Evolutionary conservation across 1,140 invertebrate genomes (phyloP).

Genomic region (Macrocentrus cingulum): DNA sequence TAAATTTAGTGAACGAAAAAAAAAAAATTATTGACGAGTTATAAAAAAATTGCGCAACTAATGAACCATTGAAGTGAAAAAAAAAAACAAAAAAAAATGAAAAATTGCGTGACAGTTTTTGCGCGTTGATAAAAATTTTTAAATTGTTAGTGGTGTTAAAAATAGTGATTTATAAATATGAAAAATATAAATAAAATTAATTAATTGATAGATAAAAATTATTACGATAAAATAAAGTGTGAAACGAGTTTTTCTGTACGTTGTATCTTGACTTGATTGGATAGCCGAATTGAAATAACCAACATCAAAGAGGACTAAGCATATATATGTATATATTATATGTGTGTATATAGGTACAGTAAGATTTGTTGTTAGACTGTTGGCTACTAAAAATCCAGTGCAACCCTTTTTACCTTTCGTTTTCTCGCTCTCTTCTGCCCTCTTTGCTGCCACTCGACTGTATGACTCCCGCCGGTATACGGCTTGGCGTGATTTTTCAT

Average conservation of each 20-base stretch:
- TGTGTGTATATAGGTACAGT: neutral
- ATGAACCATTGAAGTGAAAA: too few relatives aligned
- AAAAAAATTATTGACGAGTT: neutral
- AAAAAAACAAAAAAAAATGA: too few relatives aligned
- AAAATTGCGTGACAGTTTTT: too few relatives aligned
- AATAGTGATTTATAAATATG: neutral
- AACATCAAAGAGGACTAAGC: neutral
- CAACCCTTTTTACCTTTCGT: neutral
- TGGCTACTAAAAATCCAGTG: neutral
- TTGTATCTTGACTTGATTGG: constrained; percentile 1
- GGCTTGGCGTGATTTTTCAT: constrained; percentile 21
- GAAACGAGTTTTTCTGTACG: neutral
- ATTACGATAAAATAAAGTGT: too few relatives aligned
- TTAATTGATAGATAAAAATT: neutral
- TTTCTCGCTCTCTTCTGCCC: neutral
- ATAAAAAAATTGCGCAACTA: neutral
- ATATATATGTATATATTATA: too few relatives aligned
- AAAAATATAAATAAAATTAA: constrained; percentile 1
- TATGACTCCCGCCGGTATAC: constrained; percentile 7
- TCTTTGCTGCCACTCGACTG: neutral
- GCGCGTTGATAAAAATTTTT: too few relatives aligned
- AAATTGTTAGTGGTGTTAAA: too few relatives aligned
- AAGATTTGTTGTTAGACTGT: constrained; percentile 8
- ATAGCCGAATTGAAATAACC: constrained; percentile 6
- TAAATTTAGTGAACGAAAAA: too few relatives aligned